Percentiles rank a stretch among this genome's conserved stretches.
phyloP scores from a whole-genome alignment of 2,797 vertebrate genomes.

The Geotrypetes seraphini region DNA sequence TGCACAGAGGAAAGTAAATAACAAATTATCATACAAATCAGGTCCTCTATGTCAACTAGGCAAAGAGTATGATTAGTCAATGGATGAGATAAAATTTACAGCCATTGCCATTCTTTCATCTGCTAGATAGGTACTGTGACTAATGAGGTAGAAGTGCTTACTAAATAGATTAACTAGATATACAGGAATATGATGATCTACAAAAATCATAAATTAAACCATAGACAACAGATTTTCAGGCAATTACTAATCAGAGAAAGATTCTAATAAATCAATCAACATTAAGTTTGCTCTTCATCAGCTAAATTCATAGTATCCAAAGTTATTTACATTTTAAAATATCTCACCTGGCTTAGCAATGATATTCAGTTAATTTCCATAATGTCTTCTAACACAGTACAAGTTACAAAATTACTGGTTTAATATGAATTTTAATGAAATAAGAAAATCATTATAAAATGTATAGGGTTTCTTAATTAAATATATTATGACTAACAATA shows the following conservation, averaged over 20 bases:
- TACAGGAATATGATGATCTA: conserved; percentile 11
- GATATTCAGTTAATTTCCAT: conserved; percentile 30
- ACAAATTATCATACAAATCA: background rate
- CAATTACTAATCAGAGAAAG: conserved; percentile 31
- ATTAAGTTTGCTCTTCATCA: conserved; percentile 32
- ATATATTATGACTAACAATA: no score
- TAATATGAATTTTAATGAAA: conserved; percentile 10
- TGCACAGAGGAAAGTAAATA: background rate
- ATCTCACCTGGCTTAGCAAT: conserved; percentile 29
- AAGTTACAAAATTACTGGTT: conserved; percentile 25
- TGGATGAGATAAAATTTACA: background rate
- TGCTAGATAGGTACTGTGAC: conserved; percentile 1
- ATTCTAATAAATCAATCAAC: conserved; percentile 43
- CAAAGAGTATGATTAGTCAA: background rate
- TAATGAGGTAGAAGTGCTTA: conserved; percentile 1
- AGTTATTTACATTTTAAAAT: conserved; percentile 38
- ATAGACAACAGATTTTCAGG: conserved; percentile 20
- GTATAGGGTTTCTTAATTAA: no score
- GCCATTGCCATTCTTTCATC: background rate
- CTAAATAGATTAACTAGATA: conserved; percentile 10
- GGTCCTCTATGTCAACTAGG: background rate
- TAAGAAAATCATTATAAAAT: no score
- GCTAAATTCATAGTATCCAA: conserved; percentile 20
- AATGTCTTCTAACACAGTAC: conserved; percentile 21
- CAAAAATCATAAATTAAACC: conserved; percentile 15